A percentile compares a stretch with the other conserved stretches of the same genome.
Conservation (phyloP, 2,797 vertebrate genomes). For the Heterohyrax brucei region DNA sequence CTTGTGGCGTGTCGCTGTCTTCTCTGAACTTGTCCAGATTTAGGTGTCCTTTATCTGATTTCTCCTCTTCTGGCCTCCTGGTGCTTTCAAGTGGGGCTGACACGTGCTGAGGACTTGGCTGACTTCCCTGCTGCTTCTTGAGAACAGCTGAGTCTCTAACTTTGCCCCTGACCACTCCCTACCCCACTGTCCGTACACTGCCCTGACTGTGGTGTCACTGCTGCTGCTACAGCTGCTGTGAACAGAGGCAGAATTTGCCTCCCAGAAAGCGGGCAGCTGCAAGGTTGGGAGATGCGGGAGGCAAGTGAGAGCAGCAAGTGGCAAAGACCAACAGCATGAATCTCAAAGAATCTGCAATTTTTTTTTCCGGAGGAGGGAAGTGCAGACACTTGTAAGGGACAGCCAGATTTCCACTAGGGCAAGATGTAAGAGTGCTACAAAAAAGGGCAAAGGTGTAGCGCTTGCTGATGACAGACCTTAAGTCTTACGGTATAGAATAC, state of each 20-base stretch:
- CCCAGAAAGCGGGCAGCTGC: not conserved
- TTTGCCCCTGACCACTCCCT: slow-evolving; percentile 46
- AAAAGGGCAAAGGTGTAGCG: not conserved
- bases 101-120: slow-evolving; percentile 71
- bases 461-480: not conserved
- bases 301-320: not conserved
- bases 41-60: not conserved
- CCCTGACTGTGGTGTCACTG: not conserved
- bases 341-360: not conserved
- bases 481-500: not conserved
- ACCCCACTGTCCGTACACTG: not conserved
- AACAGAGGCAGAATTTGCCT: not conserved
- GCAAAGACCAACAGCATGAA: not conserved
- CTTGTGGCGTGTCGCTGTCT: slow-evolving; percentile 26
- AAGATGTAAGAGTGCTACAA: not conserved
- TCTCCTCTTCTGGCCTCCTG: not conserved
- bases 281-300: not conserved
- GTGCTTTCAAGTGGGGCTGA: slow-evolving; percentile 59
- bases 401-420: not conserved
- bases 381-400: not conserved
- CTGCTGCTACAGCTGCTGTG: not conserved
- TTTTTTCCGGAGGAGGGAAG: not conserved
- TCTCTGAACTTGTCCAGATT: slow-evolving; percentile 18
- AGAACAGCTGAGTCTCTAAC: slow-evolving; percentile 62
- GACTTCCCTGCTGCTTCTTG: slow-evolving; percentile 59